Base-by-base conservation (phyloP, 1,140 invertebrate species). In the Diachasma alloeum region DNA sequence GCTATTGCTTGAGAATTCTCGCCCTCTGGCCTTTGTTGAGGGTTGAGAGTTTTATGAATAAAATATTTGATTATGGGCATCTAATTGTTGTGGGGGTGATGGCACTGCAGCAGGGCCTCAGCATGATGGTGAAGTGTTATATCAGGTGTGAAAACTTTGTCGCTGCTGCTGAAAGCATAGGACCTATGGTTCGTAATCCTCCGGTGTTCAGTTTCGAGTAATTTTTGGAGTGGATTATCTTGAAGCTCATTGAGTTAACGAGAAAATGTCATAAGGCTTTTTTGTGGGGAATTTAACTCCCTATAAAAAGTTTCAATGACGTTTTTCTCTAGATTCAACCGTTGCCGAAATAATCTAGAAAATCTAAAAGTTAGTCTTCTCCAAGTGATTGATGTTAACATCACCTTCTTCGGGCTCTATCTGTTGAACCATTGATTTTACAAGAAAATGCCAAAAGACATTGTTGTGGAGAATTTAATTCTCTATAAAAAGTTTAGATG, bases 151-250 rank as follows among this genome's bases (percentile, higher is more conserved):
- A 71, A 13, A 68, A 73, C 42, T 77, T 77, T 44, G 70, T 73
- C 11, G 67, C 76, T 2, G 76, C 76, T 13, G 76, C 76, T 39
- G 76, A 77, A 53, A 77, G 71, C 24, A 77, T 77, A 22, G 76
- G 76, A 69, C 76, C 76, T 26, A 77, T 77, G 76, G 76, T 72
- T n/a, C 15, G 48, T 53, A 53, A 53, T 4, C 9, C n/a, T 9
- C 10, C 44, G 44, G 9, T 46, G 10, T 46, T 15, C 2, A 46
- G 1, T 4, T 46, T 46, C 11, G 3, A 46, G 44, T 3, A 9
- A 46, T n/a, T 9, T 4, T 46, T 46, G n/a, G 44, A 46, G 44
- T 11, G 44, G 44, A 46, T 11, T 46, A 46, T 46, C n/a, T 46
- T 46, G 44, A 46, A 31, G 31, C 2, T 31, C 31, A 6, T 31